These are phyloP conservation scores for Leptodirus hochenwartii DNA, from an alignment of 2,888 invertebrate genomes.

Conservation along the genomic window DNA sequence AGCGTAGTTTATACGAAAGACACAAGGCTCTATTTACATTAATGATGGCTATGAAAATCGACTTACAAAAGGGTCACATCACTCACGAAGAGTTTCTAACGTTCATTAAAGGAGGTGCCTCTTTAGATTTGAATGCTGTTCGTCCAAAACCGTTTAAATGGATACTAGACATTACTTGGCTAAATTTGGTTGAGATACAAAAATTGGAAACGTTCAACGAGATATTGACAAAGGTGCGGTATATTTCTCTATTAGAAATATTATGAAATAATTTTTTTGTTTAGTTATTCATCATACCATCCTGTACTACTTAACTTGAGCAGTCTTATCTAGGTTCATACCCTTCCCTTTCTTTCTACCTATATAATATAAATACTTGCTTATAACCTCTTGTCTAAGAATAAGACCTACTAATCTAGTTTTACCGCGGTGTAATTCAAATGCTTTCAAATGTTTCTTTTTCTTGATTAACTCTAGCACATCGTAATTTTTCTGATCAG, in stretches of 20 bases:
- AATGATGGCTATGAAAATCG: conserved; percentile 90
- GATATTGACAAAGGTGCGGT: conserved; percentile 58
- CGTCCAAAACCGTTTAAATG: conserved; percentile 83
- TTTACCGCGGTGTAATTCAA: too few relatives aligned
- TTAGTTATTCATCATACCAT: too few relatives aligned
- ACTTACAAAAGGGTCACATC: conserved; percentile 63
- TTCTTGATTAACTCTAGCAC: too few relatives aligned
- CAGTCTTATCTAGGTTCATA: too few relatives aligned
- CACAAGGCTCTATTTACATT: conserved; percentile 87
- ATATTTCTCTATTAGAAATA: too few relatives aligned
- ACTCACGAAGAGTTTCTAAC: conserved; percentile 85
- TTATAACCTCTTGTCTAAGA: too few relatives aligned
- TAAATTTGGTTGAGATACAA: conserved; percentile 86
- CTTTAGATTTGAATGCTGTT: conserved; percentile 82
- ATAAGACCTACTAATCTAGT: too few relatives aligned
- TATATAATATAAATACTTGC: too few relatives aligned
- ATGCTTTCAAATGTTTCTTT: too few relatives aligned
- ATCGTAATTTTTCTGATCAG: too few relatives aligned
- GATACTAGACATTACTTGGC: conserved; percentile 92
- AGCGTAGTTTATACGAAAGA: conserved; percentile 80
- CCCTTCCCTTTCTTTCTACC: too few relatives aligned
- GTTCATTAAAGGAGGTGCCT: conserved; percentile 93
- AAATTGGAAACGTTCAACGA: conserved; percentile 64
- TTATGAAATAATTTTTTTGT: not conserved
- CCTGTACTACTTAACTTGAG: not conserved